phyloP scores from a whole-genome alignment of 2,797 vertebrate genomes.

The Alcedo quadribrachys region DNA sequence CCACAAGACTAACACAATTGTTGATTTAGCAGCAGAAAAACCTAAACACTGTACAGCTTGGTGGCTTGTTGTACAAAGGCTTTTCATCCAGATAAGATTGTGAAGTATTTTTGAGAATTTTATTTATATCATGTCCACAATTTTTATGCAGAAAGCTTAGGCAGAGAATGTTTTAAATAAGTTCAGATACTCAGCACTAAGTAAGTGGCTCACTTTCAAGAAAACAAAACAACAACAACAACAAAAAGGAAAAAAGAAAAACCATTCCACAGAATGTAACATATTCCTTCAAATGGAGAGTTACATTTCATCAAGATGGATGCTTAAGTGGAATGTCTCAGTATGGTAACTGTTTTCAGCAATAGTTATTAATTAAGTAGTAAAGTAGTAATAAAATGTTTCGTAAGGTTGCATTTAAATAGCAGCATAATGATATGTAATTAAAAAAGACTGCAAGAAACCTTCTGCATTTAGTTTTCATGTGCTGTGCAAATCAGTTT shows the following conservation, averaged over 20 bases:
- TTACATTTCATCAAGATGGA: background rate
- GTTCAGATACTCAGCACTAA: conserved; percentile 38
- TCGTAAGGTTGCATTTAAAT: conserved; percentile 28
- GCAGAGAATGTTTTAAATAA: conserved; percentile 10
- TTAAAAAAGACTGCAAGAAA: conserved; percentile 3
- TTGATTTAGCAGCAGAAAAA: background rate
- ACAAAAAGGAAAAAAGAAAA: background rate
- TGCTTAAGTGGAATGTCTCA: background rate
- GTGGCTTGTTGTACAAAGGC: background rate
- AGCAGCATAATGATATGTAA: conserved; percentile 9
- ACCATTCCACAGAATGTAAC: background rate
- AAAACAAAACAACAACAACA: background rate
- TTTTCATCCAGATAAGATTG: background rate
- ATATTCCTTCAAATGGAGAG: background rate
- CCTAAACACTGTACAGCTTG: background rate
- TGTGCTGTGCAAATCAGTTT: background rate
- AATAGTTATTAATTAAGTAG: conserved; percentile 36
- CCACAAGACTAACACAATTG: background rate
- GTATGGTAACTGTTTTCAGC: background rate
- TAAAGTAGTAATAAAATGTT: conserved; percentile 47
- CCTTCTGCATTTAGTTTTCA: background rate
- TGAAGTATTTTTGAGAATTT: background rate
- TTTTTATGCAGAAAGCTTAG: conserved; percentile 17
- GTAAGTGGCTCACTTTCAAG: conserved; percentile 25
- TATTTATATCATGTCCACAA: background rate